Percentiles rank a stretch among this genome's conserved stretches.
Conservation (phyloP, 2,113 vertebrate species). For the Poicephalus meyeri region DNA sequence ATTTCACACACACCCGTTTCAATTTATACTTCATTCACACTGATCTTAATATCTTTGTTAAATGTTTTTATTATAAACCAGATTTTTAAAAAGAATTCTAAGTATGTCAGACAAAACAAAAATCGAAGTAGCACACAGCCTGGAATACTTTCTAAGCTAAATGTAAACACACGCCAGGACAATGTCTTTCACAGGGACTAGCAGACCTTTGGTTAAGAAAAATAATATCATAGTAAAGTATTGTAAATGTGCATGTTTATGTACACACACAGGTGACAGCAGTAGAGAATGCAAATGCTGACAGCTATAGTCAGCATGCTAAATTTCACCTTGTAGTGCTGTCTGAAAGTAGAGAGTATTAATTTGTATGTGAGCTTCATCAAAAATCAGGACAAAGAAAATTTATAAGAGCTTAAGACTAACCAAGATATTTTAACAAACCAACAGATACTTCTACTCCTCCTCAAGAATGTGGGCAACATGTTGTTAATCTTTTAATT, state of each 20-base stretch:
- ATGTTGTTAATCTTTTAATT: constrained; percentile 77
- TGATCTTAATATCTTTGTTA: background rate
- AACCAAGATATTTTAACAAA: constrained; percentile 68
- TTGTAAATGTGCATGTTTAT: accelerated
- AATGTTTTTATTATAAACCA: background rate
- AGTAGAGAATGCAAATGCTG: background rate
- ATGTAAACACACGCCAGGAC: background rate
- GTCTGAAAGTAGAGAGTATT: background rate
- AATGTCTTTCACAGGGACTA: background rate
- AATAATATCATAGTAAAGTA: background rate
- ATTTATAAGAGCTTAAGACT: constrained; percentile 64
- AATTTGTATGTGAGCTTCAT: background rate
- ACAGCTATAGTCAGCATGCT: background rate
- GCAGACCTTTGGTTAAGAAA: background rate
- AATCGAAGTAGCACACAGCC: background rate
- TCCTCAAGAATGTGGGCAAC: constrained; percentile 56
- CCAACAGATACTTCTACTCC: constrained; percentile 54
- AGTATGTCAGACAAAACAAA: background rate
- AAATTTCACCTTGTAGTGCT: background rate
- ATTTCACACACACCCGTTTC: background rate
- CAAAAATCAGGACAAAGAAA: constrained; percentile 50
- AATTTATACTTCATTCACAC: background rate
- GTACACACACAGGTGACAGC: background rate
- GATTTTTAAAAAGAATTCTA: background rate
- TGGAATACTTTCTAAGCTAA: background rate